A percentile compares a stretch with the other conserved stretches of the same genome.
Evolutionary conservation across 1,140 invertebrate species (phyloP).

Genomic region (Nasonia giraulti): DNA sequence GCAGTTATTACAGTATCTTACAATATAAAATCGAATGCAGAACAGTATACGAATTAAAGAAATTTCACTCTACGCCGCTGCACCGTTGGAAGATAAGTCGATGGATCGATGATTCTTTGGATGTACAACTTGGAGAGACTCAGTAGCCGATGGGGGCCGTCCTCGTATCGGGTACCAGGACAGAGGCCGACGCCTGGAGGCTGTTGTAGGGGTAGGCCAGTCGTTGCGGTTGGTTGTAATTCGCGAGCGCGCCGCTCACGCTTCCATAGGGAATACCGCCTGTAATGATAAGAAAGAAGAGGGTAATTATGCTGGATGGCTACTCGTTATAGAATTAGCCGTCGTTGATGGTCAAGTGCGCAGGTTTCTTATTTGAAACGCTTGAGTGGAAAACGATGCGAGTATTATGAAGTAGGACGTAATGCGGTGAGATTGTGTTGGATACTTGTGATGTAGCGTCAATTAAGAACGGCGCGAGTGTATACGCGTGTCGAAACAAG

Average conservation of each 20-base stretch:
- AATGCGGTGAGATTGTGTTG: too few relatives aligned
- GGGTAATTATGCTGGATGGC: neutral
- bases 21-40: neutral
- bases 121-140: neutral
- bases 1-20: neutral
- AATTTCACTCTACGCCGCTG: too few relatives aligned
- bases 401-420: too few relatives aligned
- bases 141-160: neutral
- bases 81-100: neutral
- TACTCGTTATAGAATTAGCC: too few relatives aligned
- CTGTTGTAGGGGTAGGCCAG: constrained; percentile 32
- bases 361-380: too few relatives aligned
- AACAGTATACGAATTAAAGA: too few relatives aligned
- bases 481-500: too few relatives aligned
- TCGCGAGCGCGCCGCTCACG: constrained; percentile 62
- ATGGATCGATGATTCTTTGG: constrained; percentile 3
- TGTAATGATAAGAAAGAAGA: constrained; percentile 47
- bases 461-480: too few relatives aligned
- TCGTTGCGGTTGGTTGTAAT: constrained; percentile 47
- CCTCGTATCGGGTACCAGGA: constrained; percentile 4
- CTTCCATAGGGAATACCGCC: constrained; percentile 71
- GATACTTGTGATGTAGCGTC: too few relatives aligned
- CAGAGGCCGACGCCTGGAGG: neutral
- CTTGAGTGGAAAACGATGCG: too few relatives aligned
- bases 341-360: neutral